Percentiles rank a stretch among this genome's conserved stretches.
These are phyloP conservation scores for Dromaius novaehollandiae DNA, from an alignment of 2,113 vertebrate genomes.

Conservation along the genomic window DNA sequence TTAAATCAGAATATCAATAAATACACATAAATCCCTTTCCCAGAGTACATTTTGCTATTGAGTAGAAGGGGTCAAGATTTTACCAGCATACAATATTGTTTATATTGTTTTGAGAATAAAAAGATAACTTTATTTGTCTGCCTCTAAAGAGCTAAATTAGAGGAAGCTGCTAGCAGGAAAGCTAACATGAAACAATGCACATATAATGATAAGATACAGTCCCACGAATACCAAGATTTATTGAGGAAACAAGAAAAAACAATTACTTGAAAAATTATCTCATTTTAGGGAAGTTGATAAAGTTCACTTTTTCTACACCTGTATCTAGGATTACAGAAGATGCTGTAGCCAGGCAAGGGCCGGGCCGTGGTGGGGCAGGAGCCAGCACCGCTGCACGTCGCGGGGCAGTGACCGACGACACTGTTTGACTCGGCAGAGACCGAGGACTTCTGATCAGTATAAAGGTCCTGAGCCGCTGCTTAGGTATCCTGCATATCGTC, in stretches of 20 bases:
- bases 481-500: not conserved
- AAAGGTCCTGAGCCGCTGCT: conserved; percentile 48
- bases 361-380: not conserved
- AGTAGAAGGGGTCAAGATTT: not conserved
- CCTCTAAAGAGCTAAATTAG: not conserved
- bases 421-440: conserved; percentile 56
- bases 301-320: no score
- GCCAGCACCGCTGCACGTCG: accelerated
- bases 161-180: not conserved
- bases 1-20: not conserved
- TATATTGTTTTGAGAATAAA: not conserved
- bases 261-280: no score
- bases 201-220: no score
- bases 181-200: not conserved
- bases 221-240: no score
- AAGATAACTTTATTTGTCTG: not conserved
- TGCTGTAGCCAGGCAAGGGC: accelerated
- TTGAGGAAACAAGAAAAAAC: no score
- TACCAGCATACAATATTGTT: not conserved
- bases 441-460: conserved; percentile 1
- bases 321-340: no score
- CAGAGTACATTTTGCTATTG: not conserved
- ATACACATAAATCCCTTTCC: not conserved
- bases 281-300: no score
- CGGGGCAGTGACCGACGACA: not conserved